Evolutionary conservation across 2,797 vertebrate species (phyloP), one percentile per base, ranked within the genome.

Genomic region (Mus caroli): DNA sequence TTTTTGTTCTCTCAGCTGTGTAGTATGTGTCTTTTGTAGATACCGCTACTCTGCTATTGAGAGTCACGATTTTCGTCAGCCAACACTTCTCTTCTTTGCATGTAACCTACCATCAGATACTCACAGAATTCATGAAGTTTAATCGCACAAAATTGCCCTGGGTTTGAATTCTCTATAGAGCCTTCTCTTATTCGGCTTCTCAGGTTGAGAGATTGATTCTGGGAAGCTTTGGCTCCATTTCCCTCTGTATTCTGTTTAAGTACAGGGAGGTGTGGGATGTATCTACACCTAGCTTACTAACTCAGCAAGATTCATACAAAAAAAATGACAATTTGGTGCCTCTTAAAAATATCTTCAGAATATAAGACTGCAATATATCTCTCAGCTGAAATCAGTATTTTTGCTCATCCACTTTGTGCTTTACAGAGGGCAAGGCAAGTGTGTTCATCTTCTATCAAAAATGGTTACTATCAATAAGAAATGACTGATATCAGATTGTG

Each of bases 401-500:
- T 10, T 88, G 20, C n/a, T 60, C 22, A 54, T 64, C 54, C 40
- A 73, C 79, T 92, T 37, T 22, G 46, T 92, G 26, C 5, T 50
- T 76, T 19, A 84, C 1, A 79, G 43, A 83, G 92, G 34, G 24
- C 43, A 97, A 90, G 64, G 37, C 4, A 82, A 83, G n/a, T 64
- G 26, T 75, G 60, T 88, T 91, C 92, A 92, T n/a, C 96, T 94
- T 85, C 43, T 78, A 22, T 37, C 50, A 83, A 20, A 24, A 85
- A 58, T 43, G 76, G 12, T 60, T 93, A 67, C 83, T 1, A 46
- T 34, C 0, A 34, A 24, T 43, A 77, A 79, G 37, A 82, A 88
- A 69, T 37, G 75, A 11, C 60, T 92, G 43, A 94, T 1, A 37
- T n/a, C 24, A 78, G 79, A 87, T 3, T 76, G 3, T 17, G 37